Base-by-base conservation (phyloP, 2,113 vertebrate genomes). In the Brachirus orientalis region DNA sequence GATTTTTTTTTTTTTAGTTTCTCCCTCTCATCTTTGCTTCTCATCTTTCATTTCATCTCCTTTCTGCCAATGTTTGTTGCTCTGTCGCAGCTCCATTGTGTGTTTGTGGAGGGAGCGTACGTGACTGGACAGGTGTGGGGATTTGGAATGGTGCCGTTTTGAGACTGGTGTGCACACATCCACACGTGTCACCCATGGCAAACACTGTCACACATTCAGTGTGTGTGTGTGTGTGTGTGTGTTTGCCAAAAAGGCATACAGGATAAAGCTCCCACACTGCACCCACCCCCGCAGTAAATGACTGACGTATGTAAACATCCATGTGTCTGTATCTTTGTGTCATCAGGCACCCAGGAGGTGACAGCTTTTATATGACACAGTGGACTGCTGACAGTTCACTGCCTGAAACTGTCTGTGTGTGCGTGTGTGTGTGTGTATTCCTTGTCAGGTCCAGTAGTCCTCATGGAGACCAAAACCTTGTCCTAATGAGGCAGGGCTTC, bases 311-410 rank as follows among this genome's bases (percentile, higher is more conserved):
- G 60, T 77, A 70, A 73, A 45, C 38, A 37, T 75, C n/a, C 35
- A 18, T 57, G 69, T 37, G 45, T 74, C 48, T 8, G 63, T 65
- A 68, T 69, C 70, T 66, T 69, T 59, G 77, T 61, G 55, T 72
- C 80, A 75, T 79, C 77, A 51, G 75, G 65, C 38, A 59, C 72
- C 57, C 56, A 71, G 72, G 69, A 72, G 82, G 78, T 69, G 75
- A 72, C 64, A 82, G 81, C 76, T 82, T 77, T 84, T 75, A 79
- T 86, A 64, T 63, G 78, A 72, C 80, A 80, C 65, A 67, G 68
- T 80, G 80, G 82, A 83, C 82, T 53, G 54, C 56, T 83, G 85
- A 83, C 85, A 85, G 74, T 77, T 71, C 48, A 64, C 69, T 72
- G 69, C 76, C 64, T 82, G 17, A 43, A 50, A 62, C 63, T 67